Evolutionary conservation across 2,113 vertebrate genomes (phyloP), one percentile per base, ranked within the genome.

Genomic region (Serinus canaria): DNA sequence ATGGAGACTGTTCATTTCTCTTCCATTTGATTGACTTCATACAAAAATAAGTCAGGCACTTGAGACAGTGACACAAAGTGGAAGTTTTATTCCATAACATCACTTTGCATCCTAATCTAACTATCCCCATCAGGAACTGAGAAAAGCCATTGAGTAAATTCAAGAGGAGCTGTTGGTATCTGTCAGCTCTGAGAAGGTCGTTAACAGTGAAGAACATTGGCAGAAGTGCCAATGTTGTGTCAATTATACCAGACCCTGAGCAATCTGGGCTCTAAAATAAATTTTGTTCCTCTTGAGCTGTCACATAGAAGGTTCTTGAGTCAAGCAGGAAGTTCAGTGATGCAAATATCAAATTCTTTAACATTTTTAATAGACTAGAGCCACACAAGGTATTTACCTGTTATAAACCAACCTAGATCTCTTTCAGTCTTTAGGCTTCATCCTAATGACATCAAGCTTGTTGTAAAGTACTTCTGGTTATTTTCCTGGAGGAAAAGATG

Each of bases 151-250:
- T 92, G 78, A 92, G 89, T 87, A 87, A 81, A 93, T 81, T 89
- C 90, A 93, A 15, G 79, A 53, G 83, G 79, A 94, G 79, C 89
- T 89, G 77, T 89, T 94, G 92, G 93, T 96, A 41, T 89, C 90
- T 89, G 84, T 90, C 94, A 89, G 83, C 83, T 74, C 68, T 5
- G 22, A 94, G 93, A 50, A 78, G 63, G 58, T 70, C 16, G 23
- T 91, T 93, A 94, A 46, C 58, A 39, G 49, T 9, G 7, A 90
- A 47, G 83, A 60, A 13, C 64, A 28, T 76, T 77, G 92, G 95
- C 93, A 80, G 78, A 66, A 52, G 58, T 91, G 93, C 92, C 94
- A 77, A 83, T 88, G 91, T 81, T 39, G 68, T 74, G 86, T 90
- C 93, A 93, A 3, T 97, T 95, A 63, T 27, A 92, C 6, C 87